Evolutionary conservation across 2,888 invertebrate genomes (phyloP), one percentile per base, ranked within the genome.

Genomic region (Idaea biselata): DNA sequence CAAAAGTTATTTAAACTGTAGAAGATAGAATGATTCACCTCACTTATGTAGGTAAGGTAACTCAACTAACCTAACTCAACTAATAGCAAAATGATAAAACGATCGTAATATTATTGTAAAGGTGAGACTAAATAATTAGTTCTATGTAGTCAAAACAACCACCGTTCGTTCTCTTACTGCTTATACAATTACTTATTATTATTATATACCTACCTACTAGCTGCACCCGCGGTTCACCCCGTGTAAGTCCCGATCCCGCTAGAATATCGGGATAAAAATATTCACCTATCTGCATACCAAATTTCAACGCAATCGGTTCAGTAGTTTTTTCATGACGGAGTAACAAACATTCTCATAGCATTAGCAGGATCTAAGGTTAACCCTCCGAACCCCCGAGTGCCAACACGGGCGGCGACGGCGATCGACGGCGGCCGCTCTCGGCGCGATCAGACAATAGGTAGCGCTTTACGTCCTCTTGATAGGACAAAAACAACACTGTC

Each of bases 81-180:
- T 5, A 25, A 25, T 25, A 25, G 25, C 25, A 61, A 57, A 61
- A 61, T 53, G 14, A 11, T 44, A 44, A 44, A 7, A 44, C 44
- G 63, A 66, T 66, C 61, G 58, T 63, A 63, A 63, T 63, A 58
- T 58, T 61, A 61, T 66, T 62, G 61, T 61, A 61, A 61, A 66
- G 60, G 66, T 11, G 11, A 44, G 44, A 44, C 11, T 44, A 44
- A 11, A 44, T 44, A 44, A 44, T 8, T 44, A 44, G 44, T 44
- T 25, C 66, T 59, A 65, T 60, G 64, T 44, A 44, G 44, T 44
- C 44, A 44, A 44, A 44, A 11, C 44, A 44, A 25, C 1, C 5
- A 25, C 25, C 25, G 1, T 25, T 25, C 25, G 25, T 1, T 25
- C 25, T 25, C 3, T 25, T 25, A 25, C 25, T 25, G 25, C 5